Percentiles rank a stretch among this genome's conserved stretches.
Conservation (phyloP, 2,113 vertebrate species). For the Toxotes chatareus region DNA sequence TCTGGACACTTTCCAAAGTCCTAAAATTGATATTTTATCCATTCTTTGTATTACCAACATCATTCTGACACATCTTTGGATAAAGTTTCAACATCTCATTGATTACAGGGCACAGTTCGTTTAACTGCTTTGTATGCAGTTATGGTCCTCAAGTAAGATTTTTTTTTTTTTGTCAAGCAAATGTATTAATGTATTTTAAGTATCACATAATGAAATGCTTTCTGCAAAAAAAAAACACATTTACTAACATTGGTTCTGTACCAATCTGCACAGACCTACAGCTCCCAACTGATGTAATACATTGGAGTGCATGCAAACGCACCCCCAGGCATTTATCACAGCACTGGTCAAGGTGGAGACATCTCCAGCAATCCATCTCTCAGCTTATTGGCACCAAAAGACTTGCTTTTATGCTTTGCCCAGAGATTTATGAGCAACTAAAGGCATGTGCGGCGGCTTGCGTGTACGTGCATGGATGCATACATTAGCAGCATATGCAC, state of each 20-base stretch:
- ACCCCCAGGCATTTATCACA: constrained; percentile 72
- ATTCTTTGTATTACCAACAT: constrained; percentile 22
- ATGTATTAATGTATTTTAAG: constrained; percentile 40
- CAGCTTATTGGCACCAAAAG: constrained; percentile 77
- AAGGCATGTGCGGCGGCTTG: constrained; percentile 30
- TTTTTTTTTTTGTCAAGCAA: constrained; percentile 20
- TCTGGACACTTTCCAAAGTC: constrained; percentile 10
- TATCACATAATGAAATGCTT: constrained; percentile 49
- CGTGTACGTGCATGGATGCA: constrained; percentile 48
- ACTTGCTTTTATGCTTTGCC: constrained; percentile 74
- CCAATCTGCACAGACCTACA: constrained; percentile 50
- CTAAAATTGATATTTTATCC: neutral
- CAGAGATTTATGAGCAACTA: constrained; percentile 74
- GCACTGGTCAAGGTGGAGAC: constrained; percentile 77
- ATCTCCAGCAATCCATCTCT: constrained; percentile 75
- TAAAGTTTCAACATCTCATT: neutral
- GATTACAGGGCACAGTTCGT: neutral
- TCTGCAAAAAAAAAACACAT: constrained; percentile 41
- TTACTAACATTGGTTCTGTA: constrained; percentile 43
- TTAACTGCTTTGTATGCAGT: constrained; percentile 14
- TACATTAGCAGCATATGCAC: constrained; percentile 65
- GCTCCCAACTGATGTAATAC: constrained; percentile 71
- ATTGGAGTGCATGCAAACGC: constrained; percentile 52
- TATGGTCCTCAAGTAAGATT: neutral
- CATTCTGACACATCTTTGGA: constrained; percentile 11